Base-by-base conservation (phyloP, 2,888 invertebrate genomes). In the Chymomyza amoena region DNA sequence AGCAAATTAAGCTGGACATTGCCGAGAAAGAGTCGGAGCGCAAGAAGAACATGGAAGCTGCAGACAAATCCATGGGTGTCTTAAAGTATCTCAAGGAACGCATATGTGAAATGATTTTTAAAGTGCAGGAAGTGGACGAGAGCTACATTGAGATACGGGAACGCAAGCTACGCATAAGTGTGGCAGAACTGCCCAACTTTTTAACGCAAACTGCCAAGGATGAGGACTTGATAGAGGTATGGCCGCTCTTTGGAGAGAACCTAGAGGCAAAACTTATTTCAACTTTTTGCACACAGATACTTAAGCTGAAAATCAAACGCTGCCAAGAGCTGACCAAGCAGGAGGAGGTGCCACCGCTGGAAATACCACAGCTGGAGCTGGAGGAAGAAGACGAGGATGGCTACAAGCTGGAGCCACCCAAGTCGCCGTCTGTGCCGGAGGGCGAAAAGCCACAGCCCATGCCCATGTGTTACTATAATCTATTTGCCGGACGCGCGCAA, bases 1-100 rank as follows among this genome's bases (percentile, higher is more conserved):
- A 94, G 66, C 92, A 93, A 45, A 88, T 95, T 0, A 95, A 95
- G 89, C 91, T 90, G 2, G 92, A 93, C 75, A 95, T 96, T 70
- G 89, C 91, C 28, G 90, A 92, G 57, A 93, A 94, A 72, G 90
- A 89, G n/a, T 73, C 87, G 25, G 92, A 92, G 9, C 92, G 92
- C 32, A 83, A 90, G 59, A 89, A 90, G 59, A 92, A 91, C 60
- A 84, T 91, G 7, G 88, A 90, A 63, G 90, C 90, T n/a, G 90
- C 90, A 6, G 89, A 87, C 25, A 90, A 90, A 20, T 90, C 91
- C 0, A 77, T 86, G 70, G 83, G 81, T 0, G 88, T 91, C 1
- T 80, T 92, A 0, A 90, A 90, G 70, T 90, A 89, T 39, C 89
- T 92, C 6, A 89, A 89, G 45, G 90, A 91, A 18, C 89, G 89